A percentile compares a stretch with the other conserved stretches of the same genome.
Evolutionary conservation across 2,888 invertebrate genomes (phyloP).

Genomic region (Ametastegia equiseti): DNA sequence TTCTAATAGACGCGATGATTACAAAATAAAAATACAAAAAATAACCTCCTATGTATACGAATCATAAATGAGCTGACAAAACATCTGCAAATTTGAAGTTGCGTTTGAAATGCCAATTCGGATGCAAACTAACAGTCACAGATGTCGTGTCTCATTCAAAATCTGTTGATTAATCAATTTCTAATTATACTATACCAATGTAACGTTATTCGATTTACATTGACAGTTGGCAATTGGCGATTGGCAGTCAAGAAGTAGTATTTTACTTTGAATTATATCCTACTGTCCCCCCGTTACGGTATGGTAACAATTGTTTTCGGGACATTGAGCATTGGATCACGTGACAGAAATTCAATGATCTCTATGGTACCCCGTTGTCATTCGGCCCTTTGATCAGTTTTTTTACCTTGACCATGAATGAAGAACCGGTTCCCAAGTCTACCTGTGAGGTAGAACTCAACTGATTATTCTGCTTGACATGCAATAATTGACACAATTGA

Average conservation of each 20-base stretch:
- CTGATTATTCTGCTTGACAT: conserved; percentile 2
- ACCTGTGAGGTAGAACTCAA: background rate
- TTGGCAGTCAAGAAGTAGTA: background rate
- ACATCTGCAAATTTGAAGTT: background rate
- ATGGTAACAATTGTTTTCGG: background rate
- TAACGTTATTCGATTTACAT: background rate
- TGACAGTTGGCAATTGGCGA: background rate
- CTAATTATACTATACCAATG: background rate
- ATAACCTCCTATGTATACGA: background rate
- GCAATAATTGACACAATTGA: conserved; percentile 33
- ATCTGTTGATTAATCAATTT: background rate
- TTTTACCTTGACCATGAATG: conserved; percentile 18
- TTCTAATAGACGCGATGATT: no score
- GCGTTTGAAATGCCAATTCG: background rate
- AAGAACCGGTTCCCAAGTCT: conserved; percentile 1
- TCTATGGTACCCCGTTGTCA: background rate
- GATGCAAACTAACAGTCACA: background rate
- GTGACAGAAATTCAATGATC: background rate
- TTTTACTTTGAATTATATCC: background rate
- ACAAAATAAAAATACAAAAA: background rate
- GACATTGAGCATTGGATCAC: background rate
- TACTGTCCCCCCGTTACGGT: no score
- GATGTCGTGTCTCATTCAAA: background rate
- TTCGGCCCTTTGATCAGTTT: conserved; percentile 8
- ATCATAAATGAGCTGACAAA: background rate